These are phyloP conservation scores for Philaethria dido DNA, from an alignment of 2,888 invertebrate genomes.

Conservation along the genomic window DNA sequence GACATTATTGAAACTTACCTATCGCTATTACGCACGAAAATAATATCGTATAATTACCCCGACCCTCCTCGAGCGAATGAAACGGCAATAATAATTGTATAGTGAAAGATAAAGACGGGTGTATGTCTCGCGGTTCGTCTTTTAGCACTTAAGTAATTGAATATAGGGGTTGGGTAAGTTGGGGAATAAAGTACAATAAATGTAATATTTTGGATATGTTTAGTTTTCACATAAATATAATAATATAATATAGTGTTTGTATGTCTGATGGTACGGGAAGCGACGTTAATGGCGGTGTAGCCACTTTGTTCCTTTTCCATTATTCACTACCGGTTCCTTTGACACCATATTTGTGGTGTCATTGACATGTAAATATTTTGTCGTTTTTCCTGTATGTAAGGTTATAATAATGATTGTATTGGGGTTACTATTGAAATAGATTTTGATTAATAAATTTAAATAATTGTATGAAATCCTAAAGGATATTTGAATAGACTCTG, in stretches of 20 bases:
- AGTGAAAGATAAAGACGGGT: conserved; percentile 58
- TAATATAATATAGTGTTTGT: conserved; percentile 52
- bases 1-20: conserved; percentile 65
- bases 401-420: background rate
- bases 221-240: conserved; percentile 59
- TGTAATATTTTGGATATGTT: conserved; percentile 61
- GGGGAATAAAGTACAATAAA: conserved; percentile 72
- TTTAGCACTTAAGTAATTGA: conserved; percentile 81
- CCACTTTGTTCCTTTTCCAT: background rate
- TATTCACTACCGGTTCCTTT: conserved; percentile 18
- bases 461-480: background rate
- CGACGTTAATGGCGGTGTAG: conserved; percentile 19
- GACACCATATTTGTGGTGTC: conserved; percentile 1
- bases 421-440: background rate
- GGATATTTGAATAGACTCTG: background rate
- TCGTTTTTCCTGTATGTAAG: conserved; percentile 2
- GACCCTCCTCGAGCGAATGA: conserved; percentile 58
- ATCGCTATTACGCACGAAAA: conserved; percentile 76
- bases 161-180: conserved; percentile 70
- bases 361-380: conserved; percentile 28
- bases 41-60: conserved; percentile 80
- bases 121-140: conserved; percentile 58
- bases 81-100: conserved; percentile 46
- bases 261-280: conserved; percentile 35
- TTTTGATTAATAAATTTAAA: background rate